Evolutionary conservation across 2,888 invertebrate genomes (phyloP), one percentile per base, ranked within the genome.

Genomic region (Apotomis betuletana): DNA sequence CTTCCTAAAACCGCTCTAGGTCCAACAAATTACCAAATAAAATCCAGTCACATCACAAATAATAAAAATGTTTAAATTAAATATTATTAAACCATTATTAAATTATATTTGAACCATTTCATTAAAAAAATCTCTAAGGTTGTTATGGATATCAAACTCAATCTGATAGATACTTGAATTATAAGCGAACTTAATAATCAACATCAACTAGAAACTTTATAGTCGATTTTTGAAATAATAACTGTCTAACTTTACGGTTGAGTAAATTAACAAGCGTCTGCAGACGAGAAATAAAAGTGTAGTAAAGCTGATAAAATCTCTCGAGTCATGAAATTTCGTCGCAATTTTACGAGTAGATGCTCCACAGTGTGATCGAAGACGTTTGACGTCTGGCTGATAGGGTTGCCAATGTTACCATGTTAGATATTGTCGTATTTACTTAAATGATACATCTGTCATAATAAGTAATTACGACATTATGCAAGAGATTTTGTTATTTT

Each of bases 301-400:
- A 57, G 54, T 46, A 60, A 62, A 70, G 59, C 60, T 49, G 70
- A 67, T 70, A 67, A 70, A 67, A 70, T 70, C 70, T 70, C 61
- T 61, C 65, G 70, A 70, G 60, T 70, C 70, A 59, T 70, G 70
- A 70, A 70, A 67, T 70, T 70, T 67, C 60, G 65, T 70, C 65
- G 70, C 70, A 67, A 70, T 70, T 70, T 70, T 67, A 70, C 70
- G 65, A 70, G 65, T 49, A 61, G 60, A 55, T 65, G 65, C 70
- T 70, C 27, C 70, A 41, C 41, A 65, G 15, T 67, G 54, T 70
- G 61, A 70, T 70, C 60, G 70, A 67, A 61, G 70, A 55, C 38
- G 60, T 55, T 65, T 70, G 70, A 70, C 65, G 70, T 61, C 70
- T 70, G 60, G 70, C 9, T 12, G 15, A 9, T 55, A 70, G 65